A percentile compares a stretch with the other conserved stretches of the same genome.
These are phyloP conservation scores for Chondrosia reniformis DNA, from an alignment of 37 sponge, comb jelly and placozoan genomes.

Conservation along the genomic window DNA sequence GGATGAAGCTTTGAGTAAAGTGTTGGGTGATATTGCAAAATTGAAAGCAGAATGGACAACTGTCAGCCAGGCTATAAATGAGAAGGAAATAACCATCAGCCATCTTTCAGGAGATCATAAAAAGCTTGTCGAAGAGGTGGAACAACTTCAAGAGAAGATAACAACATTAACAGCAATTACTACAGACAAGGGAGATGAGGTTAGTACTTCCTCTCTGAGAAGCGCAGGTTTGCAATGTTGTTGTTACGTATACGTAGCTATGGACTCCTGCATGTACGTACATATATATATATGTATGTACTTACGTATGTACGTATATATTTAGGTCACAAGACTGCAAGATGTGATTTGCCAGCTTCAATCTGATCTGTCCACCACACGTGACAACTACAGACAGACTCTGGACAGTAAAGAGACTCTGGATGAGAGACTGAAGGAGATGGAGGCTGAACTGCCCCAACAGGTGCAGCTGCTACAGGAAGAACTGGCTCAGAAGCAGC, in stretches of 20 bases:
- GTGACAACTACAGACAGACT: not conserved
- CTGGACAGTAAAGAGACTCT: not conserved
- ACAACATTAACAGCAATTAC: not conserved
- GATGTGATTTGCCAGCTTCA: not conserved
- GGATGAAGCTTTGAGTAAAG: not conserved
- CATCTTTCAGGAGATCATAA: not conserved
- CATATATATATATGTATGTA: too few species aligned
- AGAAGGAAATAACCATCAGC: not conserved
- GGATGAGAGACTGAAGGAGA: not conserved
- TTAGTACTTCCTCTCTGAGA: too few species aligned
- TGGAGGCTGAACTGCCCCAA: not conserved
- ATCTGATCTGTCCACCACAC: not conserved
- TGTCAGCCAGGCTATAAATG: not conserved
- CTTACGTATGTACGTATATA: too few species aligned
- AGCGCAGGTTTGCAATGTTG: too few species aligned
- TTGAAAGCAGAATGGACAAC: not conserved
- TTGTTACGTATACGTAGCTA: too few species aligned
- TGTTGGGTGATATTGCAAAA: constrained; percentile 7
- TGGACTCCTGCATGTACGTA: too few species aligned
- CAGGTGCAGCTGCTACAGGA: constrained; percentile 7
- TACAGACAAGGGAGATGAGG: not conserved
- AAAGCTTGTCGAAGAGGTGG: not conserved
- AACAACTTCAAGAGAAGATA: not conserved
- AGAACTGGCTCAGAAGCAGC: not conserved
- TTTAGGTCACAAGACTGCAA: not conserved